Evolutionary conservation across 2,888 invertebrate species (phyloP).

Genomic region (Axea sp.): DNA sequence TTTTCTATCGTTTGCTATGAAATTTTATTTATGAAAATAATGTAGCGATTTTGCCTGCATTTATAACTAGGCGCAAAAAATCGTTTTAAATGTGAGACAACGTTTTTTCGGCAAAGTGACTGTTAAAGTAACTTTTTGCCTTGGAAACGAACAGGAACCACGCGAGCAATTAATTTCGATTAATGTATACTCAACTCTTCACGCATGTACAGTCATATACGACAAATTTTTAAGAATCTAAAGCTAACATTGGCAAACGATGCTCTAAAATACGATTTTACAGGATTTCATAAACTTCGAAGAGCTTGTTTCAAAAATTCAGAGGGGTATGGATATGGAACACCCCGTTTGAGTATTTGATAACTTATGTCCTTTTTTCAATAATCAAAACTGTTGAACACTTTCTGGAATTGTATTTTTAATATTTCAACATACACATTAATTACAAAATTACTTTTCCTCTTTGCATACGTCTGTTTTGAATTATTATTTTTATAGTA

Average conservation of each 20-base stretch:
- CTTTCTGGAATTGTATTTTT: slow-evolving; percentile 50
- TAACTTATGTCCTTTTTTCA: slow-evolving; percentile 19
- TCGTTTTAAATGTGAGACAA: no score
- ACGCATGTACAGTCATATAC: slow-evolving; percentile 43
- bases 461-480: slow-evolving; percentile 47
- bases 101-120: no score
- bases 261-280: slow-evolving; percentile 30
- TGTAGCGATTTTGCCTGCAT: no score
- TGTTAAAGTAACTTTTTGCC: no score
- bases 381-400: slow-evolving; percentile 43
- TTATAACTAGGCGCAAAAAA: no score
- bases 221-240: slow-evolving; percentile 9
- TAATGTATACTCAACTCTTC: no score
- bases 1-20: no score
- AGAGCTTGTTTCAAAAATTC: slow-evolving; percentile 58
- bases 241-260: slow-evolving; percentile 32
- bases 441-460: slow-evolving; percentile 56
- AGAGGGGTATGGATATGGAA: slow-evolving; percentile 16
- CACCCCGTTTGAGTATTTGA: slow-evolving; percentile 7
- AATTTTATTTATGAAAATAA: no score
- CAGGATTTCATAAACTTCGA: slow-evolving; percentile 43
- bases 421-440: slow-evolving; percentile 45
- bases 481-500: slow-evolving; percentile 47
- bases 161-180: no score
- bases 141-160: no score